Evolutionary conservation across 2,113 vertebrate genomes (phyloP).

Genomic region (Tachysurus fulvidraco): DNA sequence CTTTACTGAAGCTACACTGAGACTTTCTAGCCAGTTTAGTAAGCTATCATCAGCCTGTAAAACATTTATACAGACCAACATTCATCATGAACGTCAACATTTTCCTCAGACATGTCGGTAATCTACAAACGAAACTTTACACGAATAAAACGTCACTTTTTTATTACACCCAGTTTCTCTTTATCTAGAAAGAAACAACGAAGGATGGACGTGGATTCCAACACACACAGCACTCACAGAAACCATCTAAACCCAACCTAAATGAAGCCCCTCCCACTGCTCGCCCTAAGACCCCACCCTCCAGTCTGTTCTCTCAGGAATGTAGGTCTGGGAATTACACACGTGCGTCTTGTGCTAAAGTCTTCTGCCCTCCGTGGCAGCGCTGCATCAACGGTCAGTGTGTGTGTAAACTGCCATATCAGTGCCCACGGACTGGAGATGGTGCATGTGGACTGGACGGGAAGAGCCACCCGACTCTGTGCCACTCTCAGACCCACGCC

Average conservation of each 20-base stretch:
- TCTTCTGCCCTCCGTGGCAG: slow-evolving; percentile 83
- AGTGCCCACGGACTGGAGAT: slow-evolving; percentile 69
- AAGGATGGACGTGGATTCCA: background rate
- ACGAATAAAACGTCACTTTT: background rate
- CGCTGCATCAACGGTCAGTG: slow-evolving; percentile 72
- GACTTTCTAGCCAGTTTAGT: background rate
- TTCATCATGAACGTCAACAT: background rate
- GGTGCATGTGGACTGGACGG: slow-evolving; percentile 63
- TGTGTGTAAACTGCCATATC: slow-evolving; percentile 80
- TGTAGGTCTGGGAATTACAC: slow-evolving; percentile 73
- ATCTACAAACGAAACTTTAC: background rate
- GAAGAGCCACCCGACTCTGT: slow-evolving; percentile 68
- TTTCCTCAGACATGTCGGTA: background rate
- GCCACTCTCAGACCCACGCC: slow-evolving; percentile 77
- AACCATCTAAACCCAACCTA: background rate
- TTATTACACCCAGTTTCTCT: background rate
- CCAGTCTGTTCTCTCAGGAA: background rate
- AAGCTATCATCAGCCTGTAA: background rate
- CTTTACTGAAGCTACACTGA: background rate
- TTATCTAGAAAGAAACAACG: background rate
- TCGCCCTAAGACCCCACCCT: background rate
- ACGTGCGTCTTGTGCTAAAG: slow-evolving; percentile 74
- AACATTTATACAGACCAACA: background rate
- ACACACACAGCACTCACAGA: background rate
- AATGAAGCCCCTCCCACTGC: no score